Evolutionary conservation across 2,888 invertebrate genomes (phyloP).

Genomic region (Eristalinus sepulchralis): DNA sequence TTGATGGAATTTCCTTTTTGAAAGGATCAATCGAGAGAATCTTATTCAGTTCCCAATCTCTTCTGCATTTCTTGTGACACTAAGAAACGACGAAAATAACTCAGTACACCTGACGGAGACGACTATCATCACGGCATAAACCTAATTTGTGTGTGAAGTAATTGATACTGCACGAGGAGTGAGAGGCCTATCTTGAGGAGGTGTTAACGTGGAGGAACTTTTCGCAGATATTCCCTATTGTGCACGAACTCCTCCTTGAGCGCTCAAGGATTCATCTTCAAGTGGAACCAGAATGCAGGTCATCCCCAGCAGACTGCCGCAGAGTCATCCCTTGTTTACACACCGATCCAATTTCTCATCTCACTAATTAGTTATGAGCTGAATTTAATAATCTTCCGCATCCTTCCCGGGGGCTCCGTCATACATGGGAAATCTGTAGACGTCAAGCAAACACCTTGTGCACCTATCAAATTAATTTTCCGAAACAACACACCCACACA

Average conservation of each 20-base stretch:
- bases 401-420: conserved; percentile 36
- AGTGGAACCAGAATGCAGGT: not conserved
- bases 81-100: not conserved
- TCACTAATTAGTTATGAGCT: conserved; percentile 18
- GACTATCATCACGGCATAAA: not conserved
- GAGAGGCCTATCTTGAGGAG: not conserved
- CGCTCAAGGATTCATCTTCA: not conserved
- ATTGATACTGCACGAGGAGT: not conserved
- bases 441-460: not conserved
- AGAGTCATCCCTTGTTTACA: not conserved
- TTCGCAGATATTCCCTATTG: not conserved
- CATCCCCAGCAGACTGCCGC: not conserved
- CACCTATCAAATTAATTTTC: not conserved
- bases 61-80: not conserved
- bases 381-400: conserved; percentile 46
- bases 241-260: not conserved
- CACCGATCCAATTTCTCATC: not conserved
- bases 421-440: conserved; percentile 45
- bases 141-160: not conserved
- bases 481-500: too few species aligned
- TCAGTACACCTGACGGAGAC: not conserved
- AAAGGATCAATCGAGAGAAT: too few species aligned
- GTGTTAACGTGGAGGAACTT: not conserved
- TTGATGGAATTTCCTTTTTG: too few species aligned
- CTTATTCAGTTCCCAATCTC: too few species aligned